phyloP scores from a whole-genome alignment of 2,797 vertebrate species.

The Lacerta bilineata region DNA sequence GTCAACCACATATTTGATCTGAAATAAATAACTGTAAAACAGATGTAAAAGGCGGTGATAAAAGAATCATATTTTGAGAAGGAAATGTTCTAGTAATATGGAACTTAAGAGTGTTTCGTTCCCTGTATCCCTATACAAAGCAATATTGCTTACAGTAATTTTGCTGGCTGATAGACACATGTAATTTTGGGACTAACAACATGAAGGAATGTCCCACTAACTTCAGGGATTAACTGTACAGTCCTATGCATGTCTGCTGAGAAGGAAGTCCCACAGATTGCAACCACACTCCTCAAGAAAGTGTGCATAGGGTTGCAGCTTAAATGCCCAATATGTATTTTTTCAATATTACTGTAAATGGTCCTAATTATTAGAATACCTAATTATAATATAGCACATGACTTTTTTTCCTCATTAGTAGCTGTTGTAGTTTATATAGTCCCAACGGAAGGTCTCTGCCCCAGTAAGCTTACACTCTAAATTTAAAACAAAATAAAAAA shows the following conservation, averaged over 20 bases:
- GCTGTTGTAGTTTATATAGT: neutral
- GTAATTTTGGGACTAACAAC: neutral
- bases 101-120: conserved; percentile 44
- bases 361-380: conserved; percentile 50
- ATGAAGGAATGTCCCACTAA: neutral
- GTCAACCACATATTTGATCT: neutral
- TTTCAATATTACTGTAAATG: conserved; percentile 29
- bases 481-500: neutral
- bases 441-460: neutral
- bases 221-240: neutral
- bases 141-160: conserved; percentile 53
- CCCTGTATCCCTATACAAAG: conserved; percentile 26
- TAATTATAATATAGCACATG: neutral
- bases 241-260: neutral
- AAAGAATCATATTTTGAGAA: neutral
- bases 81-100: conserved; percentile 10
- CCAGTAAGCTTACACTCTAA: neutral
- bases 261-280: neutral
- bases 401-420: neutral
- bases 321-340: conserved; percentile 39
- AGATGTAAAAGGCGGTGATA: neutral
- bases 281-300: conserved; percentile 14
- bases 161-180: conserved; percentile 9
- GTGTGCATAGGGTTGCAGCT: neutral
- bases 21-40: conserved; percentile 20